These are phyloP conservation scores for Patella depressa DNA, from an alignment of 2,888 invertebrate species.

Conservation along the genomic window DNA sequence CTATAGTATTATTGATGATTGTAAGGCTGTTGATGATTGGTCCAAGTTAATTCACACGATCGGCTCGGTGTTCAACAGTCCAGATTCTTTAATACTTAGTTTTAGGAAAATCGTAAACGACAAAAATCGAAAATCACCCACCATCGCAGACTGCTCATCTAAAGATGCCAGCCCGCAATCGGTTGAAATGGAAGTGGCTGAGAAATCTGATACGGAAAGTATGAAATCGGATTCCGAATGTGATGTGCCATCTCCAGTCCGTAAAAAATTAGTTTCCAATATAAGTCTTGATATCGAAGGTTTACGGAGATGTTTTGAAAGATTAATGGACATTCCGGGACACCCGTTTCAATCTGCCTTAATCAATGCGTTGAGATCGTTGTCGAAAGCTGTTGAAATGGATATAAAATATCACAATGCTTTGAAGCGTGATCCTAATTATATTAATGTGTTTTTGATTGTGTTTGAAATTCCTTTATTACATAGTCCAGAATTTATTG, in stretches of 20 bases:
- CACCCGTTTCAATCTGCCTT: conserved; percentile 78
- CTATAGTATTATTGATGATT: conserved; percentile 82
- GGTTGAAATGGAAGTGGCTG: neutral
- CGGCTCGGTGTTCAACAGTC: conserved; percentile 82
- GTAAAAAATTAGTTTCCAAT: neutral
- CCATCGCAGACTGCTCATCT: neutral
- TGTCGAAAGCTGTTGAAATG: conserved; percentile 82
- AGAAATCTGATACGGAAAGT: neutral
- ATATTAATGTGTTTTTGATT: conserved; percentile 79
- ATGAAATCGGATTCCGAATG: neutral
- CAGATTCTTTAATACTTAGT: conserved; percentile 81
- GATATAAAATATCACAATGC: conserved; percentile 77
- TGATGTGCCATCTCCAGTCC: neutral
- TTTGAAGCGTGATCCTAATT: conserved; percentile 71
- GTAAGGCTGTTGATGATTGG: conserved; percentile 79
- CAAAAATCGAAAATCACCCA: neutral
- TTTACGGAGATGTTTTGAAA: conserved; percentile 80
- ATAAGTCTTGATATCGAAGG: conserved; percentile 72
- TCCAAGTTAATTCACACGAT: conserved; percentile 82
- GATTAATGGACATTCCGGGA: conserved; percentile 72
- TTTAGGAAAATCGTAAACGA: conserved; percentile 74
- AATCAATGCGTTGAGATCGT: conserved; percentile 81
- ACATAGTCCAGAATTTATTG: conserved; percentile 80
- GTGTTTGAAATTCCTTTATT: conserved; percentile 83
- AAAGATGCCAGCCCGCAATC: neutral